phyloP scores from a whole-genome alignment of 1,140 invertebrate genomes.

The Cotesia glomerata region DNA sequence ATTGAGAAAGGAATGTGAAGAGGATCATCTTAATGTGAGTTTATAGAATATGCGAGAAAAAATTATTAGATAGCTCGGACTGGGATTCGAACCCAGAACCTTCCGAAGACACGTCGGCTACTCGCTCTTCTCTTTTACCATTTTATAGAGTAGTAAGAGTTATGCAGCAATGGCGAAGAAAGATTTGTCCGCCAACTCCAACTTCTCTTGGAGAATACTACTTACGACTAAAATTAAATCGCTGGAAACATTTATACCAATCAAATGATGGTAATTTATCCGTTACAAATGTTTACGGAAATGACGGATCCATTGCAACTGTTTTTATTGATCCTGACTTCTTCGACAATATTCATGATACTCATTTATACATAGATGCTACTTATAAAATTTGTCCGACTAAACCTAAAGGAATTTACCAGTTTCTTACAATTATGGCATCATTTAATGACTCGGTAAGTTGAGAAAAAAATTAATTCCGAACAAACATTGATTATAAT shows the following conservation, averaged over 20 bases:
- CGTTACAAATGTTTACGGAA: neutral
- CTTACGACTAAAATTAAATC: neutral
- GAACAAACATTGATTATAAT: neutral
- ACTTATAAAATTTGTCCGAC: neutral
- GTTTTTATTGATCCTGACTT: neutral
- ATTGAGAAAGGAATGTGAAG: no score
- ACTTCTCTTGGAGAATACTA: neutral
- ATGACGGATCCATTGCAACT: neutral
- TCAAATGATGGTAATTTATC: neutral
- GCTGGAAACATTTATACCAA: neutral
- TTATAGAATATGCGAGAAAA: no score
- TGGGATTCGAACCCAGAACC: no score
- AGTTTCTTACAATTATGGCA: neutral
- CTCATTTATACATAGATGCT: neutral
- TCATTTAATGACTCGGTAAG: neutral
- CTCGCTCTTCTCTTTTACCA: neutral
- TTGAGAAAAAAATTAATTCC: neutral
- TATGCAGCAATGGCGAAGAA: neutral
- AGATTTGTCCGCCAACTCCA: neutral
- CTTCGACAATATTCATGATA: neutral
- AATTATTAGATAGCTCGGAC: no score
- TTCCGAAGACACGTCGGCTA: no score
- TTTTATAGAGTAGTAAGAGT: neutral
- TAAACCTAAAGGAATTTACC: neutral
- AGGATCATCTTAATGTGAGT: no score